A percentile compares a stretch with the other conserved stretches of the same genome.
Evolutionary conservation across 2,888 invertebrate species (phyloP).

Genomic region (Dicranocentrus wangi): DNA sequence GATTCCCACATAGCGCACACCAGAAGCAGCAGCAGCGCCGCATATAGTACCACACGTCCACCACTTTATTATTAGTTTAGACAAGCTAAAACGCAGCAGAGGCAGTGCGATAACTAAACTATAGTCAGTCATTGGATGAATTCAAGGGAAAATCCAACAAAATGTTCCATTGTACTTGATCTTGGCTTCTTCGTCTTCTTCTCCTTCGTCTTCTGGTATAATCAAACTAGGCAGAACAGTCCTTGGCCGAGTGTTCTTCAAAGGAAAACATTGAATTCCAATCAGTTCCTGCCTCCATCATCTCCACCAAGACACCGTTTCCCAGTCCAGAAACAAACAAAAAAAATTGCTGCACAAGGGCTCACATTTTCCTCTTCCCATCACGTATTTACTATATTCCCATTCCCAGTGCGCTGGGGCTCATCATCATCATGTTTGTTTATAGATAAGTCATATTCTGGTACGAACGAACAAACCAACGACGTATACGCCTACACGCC

Average conservation of each 20-base stretch:
- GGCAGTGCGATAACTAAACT: too few relatives aligned
- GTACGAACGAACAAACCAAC: conserved; percentile 29
- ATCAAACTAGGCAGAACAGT: conserved; percentile 53
- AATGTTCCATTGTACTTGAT: neutral
- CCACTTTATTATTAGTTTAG: too few relatives aligned
- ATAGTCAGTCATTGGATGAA: too few relatives aligned
- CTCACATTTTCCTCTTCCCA: conserved; percentile 30
- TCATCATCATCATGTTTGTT: too few relatives aligned
- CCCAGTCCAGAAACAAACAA: conserved; percentile 54
- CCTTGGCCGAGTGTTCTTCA: conserved; percentile 40
- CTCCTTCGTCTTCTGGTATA: neutral
- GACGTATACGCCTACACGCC: conserved; percentile 60
- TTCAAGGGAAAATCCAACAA: too few relatives aligned
- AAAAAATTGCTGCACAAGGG: conserved; percentile 36
- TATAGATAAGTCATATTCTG: too few relatives aligned
- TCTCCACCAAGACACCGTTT: neutral
- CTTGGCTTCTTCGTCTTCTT: neutral
- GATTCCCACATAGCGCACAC: too few relatives aligned
- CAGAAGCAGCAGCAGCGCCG: too few relatives aligned
- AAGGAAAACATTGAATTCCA: conserved; percentile 63
- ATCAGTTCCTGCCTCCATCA: conserved; percentile 57
- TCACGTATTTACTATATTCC: too few relatives aligned
- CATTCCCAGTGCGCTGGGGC: too few relatives aligned
- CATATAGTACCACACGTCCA: too few relatives aligned
- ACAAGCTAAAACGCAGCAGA: too few relatives aligned